Percentiles rank a stretch among this genome's conserved stretches.
Evolutionary conservation across 1,140 invertebrate genomes (phyloP).

Genomic region (Leptoteleia sp.): DNA sequence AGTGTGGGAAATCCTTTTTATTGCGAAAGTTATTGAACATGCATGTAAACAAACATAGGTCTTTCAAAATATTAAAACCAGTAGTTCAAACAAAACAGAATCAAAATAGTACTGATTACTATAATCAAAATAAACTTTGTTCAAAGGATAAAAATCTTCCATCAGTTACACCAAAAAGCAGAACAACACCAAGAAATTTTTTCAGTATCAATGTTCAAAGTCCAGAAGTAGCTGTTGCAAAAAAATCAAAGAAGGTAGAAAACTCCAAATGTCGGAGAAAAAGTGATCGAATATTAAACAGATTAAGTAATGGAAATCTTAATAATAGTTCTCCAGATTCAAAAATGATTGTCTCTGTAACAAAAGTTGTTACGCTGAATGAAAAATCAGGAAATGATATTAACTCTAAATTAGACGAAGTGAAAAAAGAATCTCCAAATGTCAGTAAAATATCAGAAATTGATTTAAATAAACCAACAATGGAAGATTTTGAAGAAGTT

Average conservation of each 20-base stretch:
- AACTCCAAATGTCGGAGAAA: slow-evolving; percentile 2
- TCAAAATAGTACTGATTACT: neutral
- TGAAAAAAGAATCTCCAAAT: neutral
- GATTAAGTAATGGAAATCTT: neutral
- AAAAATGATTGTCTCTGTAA: slow-evolving; percentile 34
- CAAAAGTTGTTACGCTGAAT: slow-evolving; percentile 2
- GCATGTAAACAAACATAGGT: slow-evolving; percentile 9
- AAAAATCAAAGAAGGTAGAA: slow-evolving; percentile 5
- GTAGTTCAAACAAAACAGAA: neutral
- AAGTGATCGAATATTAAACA: slow-evolving; percentile 6
- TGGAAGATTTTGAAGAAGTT: slow-evolving; percentile 17
- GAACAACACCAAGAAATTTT: neutral
- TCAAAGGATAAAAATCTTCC: neutral
- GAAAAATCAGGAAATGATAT: neutral
- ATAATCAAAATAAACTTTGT: neutral
- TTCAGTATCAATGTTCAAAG: slow-evolving; percentile 19
- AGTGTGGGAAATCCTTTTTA: slow-evolving; percentile 20
- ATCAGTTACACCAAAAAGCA: neutral
- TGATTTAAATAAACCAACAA: neutral
- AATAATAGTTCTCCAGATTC: slow-evolving; percentile 8
- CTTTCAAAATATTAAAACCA: neutral
- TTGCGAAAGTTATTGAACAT: neutral
- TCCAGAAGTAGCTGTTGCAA: slow-evolving; percentile 15
- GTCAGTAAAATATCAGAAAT: neutral
- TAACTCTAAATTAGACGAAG: neutral